Conservation (phyloP, 2,888 invertebrate genomes). For the Caenorhabditis panamensis region DNA sequence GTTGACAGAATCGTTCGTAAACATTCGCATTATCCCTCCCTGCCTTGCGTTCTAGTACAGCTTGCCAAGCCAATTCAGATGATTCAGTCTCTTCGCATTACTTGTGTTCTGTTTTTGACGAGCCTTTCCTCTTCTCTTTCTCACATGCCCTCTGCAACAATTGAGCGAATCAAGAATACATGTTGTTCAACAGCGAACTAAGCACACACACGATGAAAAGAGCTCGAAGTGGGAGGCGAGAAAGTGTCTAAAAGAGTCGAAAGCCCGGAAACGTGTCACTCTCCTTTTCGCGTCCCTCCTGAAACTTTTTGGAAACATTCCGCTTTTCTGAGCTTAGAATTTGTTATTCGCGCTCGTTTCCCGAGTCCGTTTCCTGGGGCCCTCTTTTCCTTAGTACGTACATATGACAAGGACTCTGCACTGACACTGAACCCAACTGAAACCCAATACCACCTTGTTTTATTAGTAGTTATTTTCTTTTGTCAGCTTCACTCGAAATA, state of each 20-base stretch:
- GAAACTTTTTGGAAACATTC: conserved; percentile 59
- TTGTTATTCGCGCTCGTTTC: conserved; percentile 30
- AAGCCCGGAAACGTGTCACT: conserved; percentile 51
- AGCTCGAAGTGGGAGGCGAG: conserved; percentile 27
- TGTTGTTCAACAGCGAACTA: conserved; percentile 20
- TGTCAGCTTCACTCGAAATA: neutral
- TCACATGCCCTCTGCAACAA: conserved; percentile 25
- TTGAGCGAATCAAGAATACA: conserved; percentile 29
- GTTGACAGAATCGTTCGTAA: conserved; percentile 50
- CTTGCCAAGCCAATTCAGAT: conserved; percentile 11
- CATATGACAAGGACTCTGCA: conserved; percentile 20
- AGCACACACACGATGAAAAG: conserved; percentile 45
- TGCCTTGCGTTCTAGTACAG: conserved; percentile 24
- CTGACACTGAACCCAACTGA: conserved; percentile 25
- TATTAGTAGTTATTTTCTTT: conserved; percentile 14
- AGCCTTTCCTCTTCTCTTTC: conserved; percentile 1
- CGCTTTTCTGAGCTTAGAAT: conserved; percentile 38
- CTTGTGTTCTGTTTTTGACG: conserved; percentile 26
- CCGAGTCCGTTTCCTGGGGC: conserved; percentile 6
- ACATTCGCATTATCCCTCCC: conserved; percentile 47
- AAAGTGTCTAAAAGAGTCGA: conserved; percentile 27
- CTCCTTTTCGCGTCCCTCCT: conserved; percentile 28
- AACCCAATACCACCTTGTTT: conserved; percentile 24
- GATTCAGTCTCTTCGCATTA: conserved; percentile 3
- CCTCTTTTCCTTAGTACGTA: conserved; percentile 23